Evolutionary conservation across 2,797 vertebrate species (phyloP).

Genomic region (Diglossa cyanea): DNA sequence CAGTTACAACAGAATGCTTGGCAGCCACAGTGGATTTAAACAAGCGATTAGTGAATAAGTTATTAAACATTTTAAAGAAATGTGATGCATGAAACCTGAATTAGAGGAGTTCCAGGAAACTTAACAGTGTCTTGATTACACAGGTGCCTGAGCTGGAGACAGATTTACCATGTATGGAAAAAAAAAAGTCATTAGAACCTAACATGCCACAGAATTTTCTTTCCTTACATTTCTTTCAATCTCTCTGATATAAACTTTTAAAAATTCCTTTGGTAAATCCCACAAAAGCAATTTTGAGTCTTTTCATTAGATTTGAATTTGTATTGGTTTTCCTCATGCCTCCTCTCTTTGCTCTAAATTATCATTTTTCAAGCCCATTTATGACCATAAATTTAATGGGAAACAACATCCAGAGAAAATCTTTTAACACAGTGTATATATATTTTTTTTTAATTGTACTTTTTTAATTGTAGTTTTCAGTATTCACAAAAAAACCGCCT

Average conservation of each 20-base stretch:
- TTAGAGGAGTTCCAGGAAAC: conserved; percentile 67
- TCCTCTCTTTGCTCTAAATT: not conserved
- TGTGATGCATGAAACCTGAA: conserved; percentile 52
- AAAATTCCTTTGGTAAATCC: not conserved
- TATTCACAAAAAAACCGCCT: not conserved
- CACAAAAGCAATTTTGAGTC: not conserved
- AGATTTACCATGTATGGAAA: conserved; percentile 8
- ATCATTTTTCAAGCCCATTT: not conserved
- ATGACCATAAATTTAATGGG: not conserved
- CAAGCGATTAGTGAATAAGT: conserved; percentile 70
- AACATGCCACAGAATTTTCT: not conserved
- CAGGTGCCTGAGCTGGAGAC: conserved; percentile 45
- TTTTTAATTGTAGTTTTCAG: not conserved
- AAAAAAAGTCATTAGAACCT: not conserved
- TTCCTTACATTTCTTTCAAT: not conserved
- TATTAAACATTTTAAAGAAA: conserved; percentile 76
- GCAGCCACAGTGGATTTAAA: conserved; percentile 65
- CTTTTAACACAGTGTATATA: not conserved
- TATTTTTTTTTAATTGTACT: not conserved
- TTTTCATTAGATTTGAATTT: not conserved
- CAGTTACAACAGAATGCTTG: conserved; percentile 63
- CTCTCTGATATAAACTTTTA: not conserved
- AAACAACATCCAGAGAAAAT: not conserved
- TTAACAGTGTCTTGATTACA: conserved; percentile 55
- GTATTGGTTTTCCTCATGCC: not conserved